Evolutionary conservation across 2,797 vertebrate genomes (phyloP), one percentile per base, ranked within the genome.

Genomic region (Carcharodon carcharias): DNA sequence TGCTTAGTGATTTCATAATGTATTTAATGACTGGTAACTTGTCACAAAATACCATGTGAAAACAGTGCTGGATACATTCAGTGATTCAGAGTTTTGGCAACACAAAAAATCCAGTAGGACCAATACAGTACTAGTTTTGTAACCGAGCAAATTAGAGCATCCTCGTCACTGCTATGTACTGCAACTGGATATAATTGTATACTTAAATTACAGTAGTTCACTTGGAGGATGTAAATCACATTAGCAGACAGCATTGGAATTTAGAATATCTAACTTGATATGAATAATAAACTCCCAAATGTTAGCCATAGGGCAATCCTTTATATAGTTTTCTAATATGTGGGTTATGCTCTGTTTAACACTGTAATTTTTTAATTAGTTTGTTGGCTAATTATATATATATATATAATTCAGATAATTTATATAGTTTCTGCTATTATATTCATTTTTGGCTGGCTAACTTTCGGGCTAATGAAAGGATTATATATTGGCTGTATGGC

Each of bases 101-200:
- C 94, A 35, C 18, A 56, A 77, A 95, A 69, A 77, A 95, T 71
- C 67, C 50, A 95, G 69, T 77, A 95, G 69, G 69, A 95, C 94
- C 94, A 95, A 95, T 73, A 73, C 94, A 73, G 94, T 95, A 56
- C 69, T 56, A n/a, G 26, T 95, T 73, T 45, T 95, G 65, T 94
- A 94, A n/a, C 21, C 65, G 26, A 50, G 26, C 31, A 71, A 61
- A 40, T 58, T 95, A 21, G 69, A 73, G 6, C 26, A n/a, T 65
- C 63, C 18, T 93, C 35, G 11, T 71, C 50, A 65, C 40, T 71
- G 91, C 69, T 35, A n/a, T 73, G 94, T 56, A 73, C 16, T 9
- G 40, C 31, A 92, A 63, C 18, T 92, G 58, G n/a, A 21, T 40
- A 65, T 35, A 91, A 61, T 1, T 21, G 8, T 65, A 35, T 93